These are phyloP conservation scores for Phyllostomus discolor DNA, from an alignment of 2,113 vertebrate genomes.

Conservation along the genomic window DNA sequence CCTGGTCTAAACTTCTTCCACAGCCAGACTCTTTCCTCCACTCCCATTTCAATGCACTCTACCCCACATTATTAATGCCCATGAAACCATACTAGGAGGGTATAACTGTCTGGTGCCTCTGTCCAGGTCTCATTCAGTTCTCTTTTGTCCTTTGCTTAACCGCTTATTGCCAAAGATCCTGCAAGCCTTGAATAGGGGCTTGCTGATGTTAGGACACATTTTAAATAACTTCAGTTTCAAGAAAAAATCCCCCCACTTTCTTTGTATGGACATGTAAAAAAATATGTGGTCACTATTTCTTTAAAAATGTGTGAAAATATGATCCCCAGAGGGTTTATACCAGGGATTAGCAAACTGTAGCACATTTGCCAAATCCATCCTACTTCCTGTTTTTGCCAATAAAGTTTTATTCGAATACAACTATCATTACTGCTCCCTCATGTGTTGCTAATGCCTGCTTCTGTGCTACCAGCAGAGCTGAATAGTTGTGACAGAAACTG, in stretches of 20 bases:
- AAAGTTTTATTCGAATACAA: constrained; percentile 12
- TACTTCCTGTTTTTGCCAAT: background rate
- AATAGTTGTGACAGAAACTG: background rate
- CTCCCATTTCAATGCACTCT: background rate
- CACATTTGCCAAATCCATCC: background rate
- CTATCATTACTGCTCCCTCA: background rate
- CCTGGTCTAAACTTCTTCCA: background rate
- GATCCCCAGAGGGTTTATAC: background rate
- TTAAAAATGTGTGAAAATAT: background rate
- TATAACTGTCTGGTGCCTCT: background rate
- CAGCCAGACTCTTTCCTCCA: background rate
- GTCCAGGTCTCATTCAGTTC: background rate
- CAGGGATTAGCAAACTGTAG: background rate
- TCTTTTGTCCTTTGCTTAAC: background rate
- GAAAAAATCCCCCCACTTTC: background rate
- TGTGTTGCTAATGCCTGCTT: background rate
- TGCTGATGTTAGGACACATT: background rate
- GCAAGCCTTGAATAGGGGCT: background rate
- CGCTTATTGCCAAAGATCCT: background rate
- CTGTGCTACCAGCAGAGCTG: background rate
- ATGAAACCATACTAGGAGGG: background rate
- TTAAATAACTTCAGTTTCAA: background rate
- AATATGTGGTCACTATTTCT: background rate
- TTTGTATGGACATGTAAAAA: background rate
- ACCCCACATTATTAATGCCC: background rate